Evolutionary conservation across 1,140 invertebrate genomes (phyloP).

Genomic region (Proctacanthus coquilletti): DNA sequence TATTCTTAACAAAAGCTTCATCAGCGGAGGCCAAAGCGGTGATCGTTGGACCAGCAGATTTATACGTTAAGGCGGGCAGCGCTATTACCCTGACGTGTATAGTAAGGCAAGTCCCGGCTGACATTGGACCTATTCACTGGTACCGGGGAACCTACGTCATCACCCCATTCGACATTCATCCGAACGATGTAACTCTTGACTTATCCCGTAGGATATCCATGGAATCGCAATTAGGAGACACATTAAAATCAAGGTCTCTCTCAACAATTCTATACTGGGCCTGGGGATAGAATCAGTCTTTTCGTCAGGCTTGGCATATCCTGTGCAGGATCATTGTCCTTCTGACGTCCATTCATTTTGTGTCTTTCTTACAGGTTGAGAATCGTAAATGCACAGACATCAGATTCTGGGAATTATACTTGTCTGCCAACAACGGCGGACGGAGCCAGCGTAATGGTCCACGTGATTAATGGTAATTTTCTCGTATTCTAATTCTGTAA

Average conservation of each 20-base stretch:
- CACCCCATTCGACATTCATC: slow-evolving; percentile 28
- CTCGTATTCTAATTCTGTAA: no score
- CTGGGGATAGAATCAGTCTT: no score
- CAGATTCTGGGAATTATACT: slow-evolving; percentile 74
- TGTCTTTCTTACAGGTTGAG: slow-evolving; percentile 37
- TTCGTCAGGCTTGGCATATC: no score
- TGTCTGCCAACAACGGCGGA: slow-evolving; percentile 68
- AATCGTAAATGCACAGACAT: slow-evolving; percentile 52
- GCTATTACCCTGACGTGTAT: slow-evolving; percentile 63
- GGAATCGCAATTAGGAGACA: slow-evolving; percentile 25
- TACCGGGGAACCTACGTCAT: slow-evolving; percentile 44
- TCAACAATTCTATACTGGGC: no score
- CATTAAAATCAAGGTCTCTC: no score
- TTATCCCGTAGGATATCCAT: slow-evolving; percentile 25
- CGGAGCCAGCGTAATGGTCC: slow-evolving; percentile 66
- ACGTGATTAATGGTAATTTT: slow-evolving; percentile 83
- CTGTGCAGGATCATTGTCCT: no score
- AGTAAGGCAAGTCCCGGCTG: slow-evolving; percentile 67
- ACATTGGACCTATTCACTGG: slow-evolving; percentile 70
- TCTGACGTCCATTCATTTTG: slow-evolving; percentile 39
- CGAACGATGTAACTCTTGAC: slow-evolving; percentile 30
- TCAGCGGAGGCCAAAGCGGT: slow-evolving; percentile 64
- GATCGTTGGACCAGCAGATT: slow-evolving; percentile 57
- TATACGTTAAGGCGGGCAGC: slow-evolving; percentile 74
- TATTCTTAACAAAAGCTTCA: no score